These are phyloP conservation scores for Drosophila azteca DNA, from an alignment of 1,140 invertebrate genomes.

Conservation along the genomic window DNA sequence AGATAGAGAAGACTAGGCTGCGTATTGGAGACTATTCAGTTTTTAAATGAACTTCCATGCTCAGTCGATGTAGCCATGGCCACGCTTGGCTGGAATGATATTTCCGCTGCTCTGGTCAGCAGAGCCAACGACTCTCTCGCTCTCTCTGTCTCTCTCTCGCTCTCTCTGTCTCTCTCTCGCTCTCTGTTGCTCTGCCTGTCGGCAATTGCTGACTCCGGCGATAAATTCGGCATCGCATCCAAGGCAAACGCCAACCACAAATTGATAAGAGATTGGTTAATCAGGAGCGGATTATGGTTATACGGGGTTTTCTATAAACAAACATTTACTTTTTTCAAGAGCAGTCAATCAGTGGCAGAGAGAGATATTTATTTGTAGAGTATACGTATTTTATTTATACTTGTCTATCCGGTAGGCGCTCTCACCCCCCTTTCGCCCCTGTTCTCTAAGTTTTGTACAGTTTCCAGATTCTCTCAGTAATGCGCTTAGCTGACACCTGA, in stretches of 20 bases:
- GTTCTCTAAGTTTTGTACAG: background rate
- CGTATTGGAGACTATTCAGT: constrained; percentile 13
- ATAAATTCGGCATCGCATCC: constrained; percentile 19
- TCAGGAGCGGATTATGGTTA: constrained; percentile 20
- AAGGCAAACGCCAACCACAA: constrained; percentile 24
- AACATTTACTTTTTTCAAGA: too few species aligned
- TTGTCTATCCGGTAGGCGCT: background rate
- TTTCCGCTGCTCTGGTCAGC: constrained; percentile 39
- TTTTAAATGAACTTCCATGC: constrained; percentile 53
- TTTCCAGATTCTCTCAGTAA: constrained; percentile 14
- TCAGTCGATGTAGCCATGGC: background rate
- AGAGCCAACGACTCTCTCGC: background rate
- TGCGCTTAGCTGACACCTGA: constrained; percentile 30
- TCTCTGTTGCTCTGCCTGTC: background rate
- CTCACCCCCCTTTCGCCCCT: constrained; percentile 7
- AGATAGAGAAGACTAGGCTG: constrained; percentile 4
- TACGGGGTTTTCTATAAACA: background rate
- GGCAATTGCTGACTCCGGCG: constrained; percentile 28
- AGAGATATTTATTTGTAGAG: too few species aligned
- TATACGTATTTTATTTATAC: too few species aligned
- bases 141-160: background rate
- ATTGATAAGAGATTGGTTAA: constrained; percentile 39
- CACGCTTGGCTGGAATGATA: constrained; percentile 35
- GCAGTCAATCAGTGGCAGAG: too few species aligned
- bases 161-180: too few species aligned